These are phyloP conservation scores for Omphaloscelis lunosa DNA, from an alignment of 2,888 invertebrate genomes.

Conservation along the genomic window DNA sequence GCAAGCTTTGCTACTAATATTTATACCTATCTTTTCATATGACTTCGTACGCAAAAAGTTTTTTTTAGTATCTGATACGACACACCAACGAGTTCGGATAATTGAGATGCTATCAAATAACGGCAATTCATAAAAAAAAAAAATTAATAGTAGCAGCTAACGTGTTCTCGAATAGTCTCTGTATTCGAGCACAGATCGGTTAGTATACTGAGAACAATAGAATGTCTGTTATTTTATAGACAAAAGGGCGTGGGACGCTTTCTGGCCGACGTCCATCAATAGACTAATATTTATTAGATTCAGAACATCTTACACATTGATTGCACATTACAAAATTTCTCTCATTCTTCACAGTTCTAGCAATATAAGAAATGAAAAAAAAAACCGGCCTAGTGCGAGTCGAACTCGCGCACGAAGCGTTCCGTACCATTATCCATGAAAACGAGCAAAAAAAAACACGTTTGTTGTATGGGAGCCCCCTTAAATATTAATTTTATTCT, in stretches of 20 bases:
- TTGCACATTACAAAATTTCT: too few species aligned
- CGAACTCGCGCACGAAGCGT: too few species aligned
- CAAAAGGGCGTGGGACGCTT: not conserved
- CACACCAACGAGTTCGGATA: not conserved
- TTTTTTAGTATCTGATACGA: not conserved
- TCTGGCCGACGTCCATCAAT: constrained; percentile 15
- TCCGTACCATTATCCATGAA: too few species aligned
- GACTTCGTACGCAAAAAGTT: not conserved
- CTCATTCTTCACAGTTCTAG: too few species aligned
- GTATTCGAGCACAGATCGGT: constrained; percentile 1
- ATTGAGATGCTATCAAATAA: not conserved
- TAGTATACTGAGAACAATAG: constrained; percentile 6
- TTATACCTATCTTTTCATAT: not conserved
- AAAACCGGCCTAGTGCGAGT: too few species aligned
- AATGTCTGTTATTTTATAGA: not conserved
- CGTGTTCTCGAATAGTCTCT: too few species aligned
- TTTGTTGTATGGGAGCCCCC: too few species aligned
- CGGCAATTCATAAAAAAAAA: too few species aligned
- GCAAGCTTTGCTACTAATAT: not conserved
- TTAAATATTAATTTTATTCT: too few species aligned
- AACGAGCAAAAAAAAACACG: too few species aligned
- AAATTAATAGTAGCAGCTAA: not conserved
- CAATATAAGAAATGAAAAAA: too few species aligned
- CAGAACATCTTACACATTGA: not conserved
- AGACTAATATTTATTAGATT: not conserved